Evolutionary conservation across 2,113 vertebrate species (phyloP).

Genomic region (Boulengeromyrus knoepffleri): DNA sequence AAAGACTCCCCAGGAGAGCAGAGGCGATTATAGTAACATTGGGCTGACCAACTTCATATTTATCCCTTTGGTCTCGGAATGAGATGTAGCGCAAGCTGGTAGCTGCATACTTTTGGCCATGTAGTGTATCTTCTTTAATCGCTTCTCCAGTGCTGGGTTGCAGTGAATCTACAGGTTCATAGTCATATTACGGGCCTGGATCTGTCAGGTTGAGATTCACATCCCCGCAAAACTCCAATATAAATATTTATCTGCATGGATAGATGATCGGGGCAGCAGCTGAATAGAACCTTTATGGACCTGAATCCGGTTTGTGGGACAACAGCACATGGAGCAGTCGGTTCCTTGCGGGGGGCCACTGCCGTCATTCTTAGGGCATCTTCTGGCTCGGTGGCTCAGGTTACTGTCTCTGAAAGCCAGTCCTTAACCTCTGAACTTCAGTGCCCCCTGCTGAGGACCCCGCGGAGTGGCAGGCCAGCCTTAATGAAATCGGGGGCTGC

Average conservation of each 20-base stretch:
- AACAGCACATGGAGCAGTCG: neutral
- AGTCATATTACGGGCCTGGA: neutral
- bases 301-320: neutral
- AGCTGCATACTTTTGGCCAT: neutral
- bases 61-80: neutral
- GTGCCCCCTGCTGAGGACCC: slow-evolving; percentile 16
- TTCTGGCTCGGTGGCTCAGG: slow-evolving; percentile 61
- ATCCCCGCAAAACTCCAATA: neutral
- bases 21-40: neutral
- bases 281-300: neutral
- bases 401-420: slow-evolving; percentile 51
- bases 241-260: neutral
- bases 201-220: neutral
- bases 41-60: neutral
- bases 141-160: neutral
- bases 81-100: neutral
- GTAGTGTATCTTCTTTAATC: neutral
- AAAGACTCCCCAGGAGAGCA: neutral
- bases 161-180: neutral
- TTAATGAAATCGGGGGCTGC: slow-evolving; percentile 13
- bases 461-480: slow-evolving; percentile 13
- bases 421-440: slow-evolving; percentile 43
- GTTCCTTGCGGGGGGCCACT: neutral
- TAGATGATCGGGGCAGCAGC: neutral
- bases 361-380: slow-evolving; percentile 56